Percentiles rank a stretch among this genome's conserved stretches.
Conservation (phyloP, 2,797 vertebrate species). For the Microcaecilia unicolor region DNA sequence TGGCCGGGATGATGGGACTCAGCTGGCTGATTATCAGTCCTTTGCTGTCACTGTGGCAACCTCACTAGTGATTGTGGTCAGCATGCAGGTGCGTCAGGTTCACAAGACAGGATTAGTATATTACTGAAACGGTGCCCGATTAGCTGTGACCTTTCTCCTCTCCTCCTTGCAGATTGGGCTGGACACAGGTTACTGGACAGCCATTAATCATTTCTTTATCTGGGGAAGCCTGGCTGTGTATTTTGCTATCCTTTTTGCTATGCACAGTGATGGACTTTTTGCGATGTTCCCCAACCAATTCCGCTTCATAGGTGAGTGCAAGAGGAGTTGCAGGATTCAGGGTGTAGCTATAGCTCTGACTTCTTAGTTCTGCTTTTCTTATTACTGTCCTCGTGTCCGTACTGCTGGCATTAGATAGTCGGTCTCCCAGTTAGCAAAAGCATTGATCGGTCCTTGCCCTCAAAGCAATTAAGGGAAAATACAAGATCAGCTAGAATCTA, state of each 20-base stretch:
- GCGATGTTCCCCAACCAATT: constrained; percentile 86
- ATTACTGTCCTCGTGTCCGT: too few relatives aligned
- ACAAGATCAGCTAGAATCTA: too few relatives aligned
- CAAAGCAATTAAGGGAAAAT: too few relatives aligned
- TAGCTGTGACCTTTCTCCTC: too few relatives aligned
- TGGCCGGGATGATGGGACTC: constrained; percentile 69
- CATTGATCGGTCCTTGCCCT: too few relatives aligned
- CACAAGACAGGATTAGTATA: too few relatives aligned
- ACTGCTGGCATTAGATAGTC: too few relatives aligned
- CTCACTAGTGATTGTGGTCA: constrained; percentile 85
- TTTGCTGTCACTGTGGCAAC: constrained; percentile 88
- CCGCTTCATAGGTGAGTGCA: constrained; percentile 79
- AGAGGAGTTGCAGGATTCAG: too few relatives aligned
- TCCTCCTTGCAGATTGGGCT: constrained; percentile 86
- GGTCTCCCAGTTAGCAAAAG: too few relatives aligned
- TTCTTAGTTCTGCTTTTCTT: too few relatives aligned
- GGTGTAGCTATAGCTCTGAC: too few relatives aligned
- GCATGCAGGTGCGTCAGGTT: constrained; percentile 89
- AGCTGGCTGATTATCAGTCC: constrained; percentile 87
- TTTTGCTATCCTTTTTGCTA: constrained; percentile 80
- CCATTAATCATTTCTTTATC: constrained; percentile 90
- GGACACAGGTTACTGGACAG: constrained; percentile 89
- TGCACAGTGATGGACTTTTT: constrained; percentile 85
- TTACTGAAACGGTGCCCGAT: too few relatives aligned
- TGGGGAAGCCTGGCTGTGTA: constrained; percentile 83